phyloP scores from a whole-genome alignment of 92 coral and sea anemone species.

The Nematostella vectensis region DNA sequence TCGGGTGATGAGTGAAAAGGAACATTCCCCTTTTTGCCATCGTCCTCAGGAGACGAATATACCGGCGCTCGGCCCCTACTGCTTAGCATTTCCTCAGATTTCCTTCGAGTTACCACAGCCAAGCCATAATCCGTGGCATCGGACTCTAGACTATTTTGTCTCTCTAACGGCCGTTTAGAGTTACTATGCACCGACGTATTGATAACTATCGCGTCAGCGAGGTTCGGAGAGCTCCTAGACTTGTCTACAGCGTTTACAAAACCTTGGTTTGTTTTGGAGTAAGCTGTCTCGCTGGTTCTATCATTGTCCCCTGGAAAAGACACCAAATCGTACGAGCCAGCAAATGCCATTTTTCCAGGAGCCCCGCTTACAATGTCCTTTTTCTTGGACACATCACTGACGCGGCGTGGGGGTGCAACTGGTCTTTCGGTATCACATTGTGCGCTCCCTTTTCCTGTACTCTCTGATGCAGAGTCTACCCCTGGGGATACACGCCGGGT shows the following conservation, averaged over 20 bases:
- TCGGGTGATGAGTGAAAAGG: constrained; percentile 4
- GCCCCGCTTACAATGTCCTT: not conserved
- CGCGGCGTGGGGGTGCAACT: constrained; percentile 10
- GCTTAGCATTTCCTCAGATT: constrained; percentile 6
- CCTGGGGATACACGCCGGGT: too few species aligned
- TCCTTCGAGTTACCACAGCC: constrained; percentile 1
- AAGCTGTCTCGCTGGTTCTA: not conserved
- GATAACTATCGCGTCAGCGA: not conserved
- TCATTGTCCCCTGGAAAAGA: not conserved
- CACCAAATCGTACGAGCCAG: not conserved
- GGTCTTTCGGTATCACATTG: constrained; percentile 10
- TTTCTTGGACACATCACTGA: constrained; percentile 5
- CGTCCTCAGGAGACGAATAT: too few species aligned
- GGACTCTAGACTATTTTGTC: constrained; percentile 4
- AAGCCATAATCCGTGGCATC: not conserved
- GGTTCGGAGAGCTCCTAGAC: not conserved
- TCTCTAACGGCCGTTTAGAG: not conserved
- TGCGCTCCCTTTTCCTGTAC: too few species aligned
- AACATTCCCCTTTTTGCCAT: too few species aligned
- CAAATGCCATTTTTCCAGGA: not conserved
- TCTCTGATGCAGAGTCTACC: too few species aligned
- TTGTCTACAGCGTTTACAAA: not conserved
- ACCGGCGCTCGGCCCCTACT: not conserved
- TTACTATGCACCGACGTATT: not conserved
- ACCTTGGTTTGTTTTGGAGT: not conserved